Evolutionary conservation across 2,113 vertebrate species (phyloP).

Genomic region (Prunella fulvescens): DNA sequence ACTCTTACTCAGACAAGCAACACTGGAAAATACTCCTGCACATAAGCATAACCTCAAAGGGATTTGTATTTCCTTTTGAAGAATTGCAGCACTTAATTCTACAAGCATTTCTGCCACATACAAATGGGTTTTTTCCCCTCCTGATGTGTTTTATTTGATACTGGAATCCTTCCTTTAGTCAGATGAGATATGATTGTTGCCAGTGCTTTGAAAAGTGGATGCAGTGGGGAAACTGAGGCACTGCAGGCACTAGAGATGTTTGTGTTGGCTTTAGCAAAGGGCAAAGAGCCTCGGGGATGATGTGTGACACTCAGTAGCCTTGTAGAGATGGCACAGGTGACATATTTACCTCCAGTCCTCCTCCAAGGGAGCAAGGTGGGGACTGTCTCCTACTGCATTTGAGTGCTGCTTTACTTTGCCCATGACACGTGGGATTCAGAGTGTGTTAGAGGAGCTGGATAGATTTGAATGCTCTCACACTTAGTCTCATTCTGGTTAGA

Average conservation of each 20-base stretch:
- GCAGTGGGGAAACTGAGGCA: neutral
- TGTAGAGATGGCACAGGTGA: neutral
- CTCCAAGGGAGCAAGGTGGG: neutral
- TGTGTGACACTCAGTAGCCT: neutral
- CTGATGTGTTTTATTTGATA: neutral
- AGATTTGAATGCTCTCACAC: fast-evolving
- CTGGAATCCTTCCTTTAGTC: neutral
- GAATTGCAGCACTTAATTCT: neutral
- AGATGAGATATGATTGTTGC: neutral
- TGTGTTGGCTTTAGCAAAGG: neutral
- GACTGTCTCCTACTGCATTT: neutral
- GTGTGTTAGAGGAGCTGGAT: fast-evolving
- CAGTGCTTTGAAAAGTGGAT: neutral
- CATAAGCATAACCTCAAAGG: neutral
- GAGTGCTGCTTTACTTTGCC: neutral
- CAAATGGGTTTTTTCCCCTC: fast-evolving
- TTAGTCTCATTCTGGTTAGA: neutral
- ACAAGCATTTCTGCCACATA: neutral
- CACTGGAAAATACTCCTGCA: neutral
- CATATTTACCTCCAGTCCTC: neutral
- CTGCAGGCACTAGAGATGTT: neutral
- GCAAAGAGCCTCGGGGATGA: neutral
- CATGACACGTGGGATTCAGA: fast-evolving
- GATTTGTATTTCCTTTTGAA: neutral
- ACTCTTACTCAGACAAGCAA: neutral